Evolutionary conservation across 2,113 vertebrate species (phyloP).

Genomic region (Aix galericulata): DNA sequence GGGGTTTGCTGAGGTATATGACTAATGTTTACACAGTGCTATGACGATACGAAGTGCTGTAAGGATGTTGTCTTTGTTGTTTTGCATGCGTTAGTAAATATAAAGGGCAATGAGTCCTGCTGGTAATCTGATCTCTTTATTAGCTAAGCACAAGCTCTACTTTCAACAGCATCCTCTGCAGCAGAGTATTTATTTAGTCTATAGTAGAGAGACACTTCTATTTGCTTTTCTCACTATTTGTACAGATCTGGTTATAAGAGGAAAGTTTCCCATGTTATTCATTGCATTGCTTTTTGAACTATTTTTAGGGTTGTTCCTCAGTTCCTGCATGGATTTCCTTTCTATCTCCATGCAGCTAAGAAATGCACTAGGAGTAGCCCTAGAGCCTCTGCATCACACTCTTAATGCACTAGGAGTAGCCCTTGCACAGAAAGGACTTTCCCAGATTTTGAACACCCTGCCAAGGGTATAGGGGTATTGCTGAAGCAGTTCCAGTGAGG

Average conservation of each 20-base stretch:
- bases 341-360: not conserved
- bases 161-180: not conserved
- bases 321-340: not conserved
- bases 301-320: not conserved
- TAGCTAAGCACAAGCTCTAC: not conserved
- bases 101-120: not conserved
- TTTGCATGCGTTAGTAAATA: not conserved
- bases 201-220: not conserved
- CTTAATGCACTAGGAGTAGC: not conserved
- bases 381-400: rapidly evolving
- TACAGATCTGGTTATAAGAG: not conserved
- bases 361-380: not conserved
- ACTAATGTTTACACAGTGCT: not conserved
- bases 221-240: not conserved
- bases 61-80: not conserved
- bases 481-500: not conserved
- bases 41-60: not conserved
- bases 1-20: not conserved
- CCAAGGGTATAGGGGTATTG: rapidly evolving
- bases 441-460: not conserved
- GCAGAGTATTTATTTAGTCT: not conserved
- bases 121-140: not conserved
- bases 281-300: not conserved
- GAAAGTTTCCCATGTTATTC: not conserved
- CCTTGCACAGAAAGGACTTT: not conserved